Base-by-base conservation (phyloP, 2,113 vertebrate species). In the Paratilapia polleni region DNA sequence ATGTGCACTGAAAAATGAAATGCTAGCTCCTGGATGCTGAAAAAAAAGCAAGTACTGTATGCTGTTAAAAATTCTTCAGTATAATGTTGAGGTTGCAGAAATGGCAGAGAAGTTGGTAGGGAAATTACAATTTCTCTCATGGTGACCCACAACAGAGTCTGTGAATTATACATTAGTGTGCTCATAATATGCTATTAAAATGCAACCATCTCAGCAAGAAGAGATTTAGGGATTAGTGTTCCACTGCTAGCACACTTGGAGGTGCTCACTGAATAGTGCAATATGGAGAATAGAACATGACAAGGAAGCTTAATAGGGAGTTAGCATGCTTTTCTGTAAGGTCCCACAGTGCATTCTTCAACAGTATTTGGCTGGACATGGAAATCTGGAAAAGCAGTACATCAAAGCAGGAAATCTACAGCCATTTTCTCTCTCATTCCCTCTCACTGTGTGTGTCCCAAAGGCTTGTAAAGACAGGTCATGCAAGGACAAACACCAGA, bases 151-250 rank as follows among this genome's bases (percentile, higher is more conserved):
- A 78, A 58, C 47, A 54, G 47, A 73, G 38, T 74, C 31, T 78
- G 66, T 82, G 20, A 89, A 78, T 79, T 47, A 60, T 68, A 36
- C 15, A 81, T 76, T 77, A 76, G 68, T 6, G 15, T 70, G 68
- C 88, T 89, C 81, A 24, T 90, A 82, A 88, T 87, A 81, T 80
- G 54, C 66, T 87, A 77, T 87, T 90, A 74, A 88, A 87, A 84
- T 89, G 76, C 82, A 60, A 28, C 81, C 77, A 34, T 62, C 43
- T 91, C 85, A 82, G 84, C 77, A 77, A 73, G 73, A 84, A 41
- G 31, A 83, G 74, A 88, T 88, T 89, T 80, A 38, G 31, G 84
- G 85, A 89, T 92, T 91, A 88, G 60, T 78, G 59, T 87, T 83
- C 74, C 70, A 70, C 81, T 43, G 63, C 70, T 78, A 56, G 70